Conservation (phyloP, 2,797 vertebrate species). For the Ateles fusciceps region DNA sequence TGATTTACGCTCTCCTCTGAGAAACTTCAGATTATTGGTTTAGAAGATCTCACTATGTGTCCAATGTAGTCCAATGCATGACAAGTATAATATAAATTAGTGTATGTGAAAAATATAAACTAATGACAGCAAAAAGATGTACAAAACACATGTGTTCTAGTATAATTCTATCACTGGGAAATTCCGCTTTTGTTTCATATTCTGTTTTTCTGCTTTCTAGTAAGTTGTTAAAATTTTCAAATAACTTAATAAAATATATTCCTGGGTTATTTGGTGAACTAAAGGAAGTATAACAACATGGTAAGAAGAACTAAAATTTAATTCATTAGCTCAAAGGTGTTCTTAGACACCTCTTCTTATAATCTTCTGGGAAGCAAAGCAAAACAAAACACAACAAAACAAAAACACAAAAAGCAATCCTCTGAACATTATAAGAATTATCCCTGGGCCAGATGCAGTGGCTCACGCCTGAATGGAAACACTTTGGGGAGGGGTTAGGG, state of each 20-base stretch:
- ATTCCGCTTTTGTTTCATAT: neutral
- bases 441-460: neutral
- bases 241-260: slow-evolving; percentile 19
- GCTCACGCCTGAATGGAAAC: neutral
- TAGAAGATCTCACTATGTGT: neutral
- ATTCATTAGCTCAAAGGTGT: neutral
- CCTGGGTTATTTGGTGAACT: slow-evolving; percentile 20
- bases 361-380: neutral
- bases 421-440: neutral
- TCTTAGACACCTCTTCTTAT: neutral
- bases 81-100: neutral
- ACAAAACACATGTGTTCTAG: neutral
- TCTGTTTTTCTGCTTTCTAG: neutral
- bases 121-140: neutral
- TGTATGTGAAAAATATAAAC: neutral
- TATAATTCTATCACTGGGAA: neutral
- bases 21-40: neutral
- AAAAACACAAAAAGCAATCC: neutral
- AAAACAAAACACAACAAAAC: neutral
- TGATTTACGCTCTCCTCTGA: neutral
- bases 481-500: neutral
- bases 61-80: neutral
- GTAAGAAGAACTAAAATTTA: neutral
- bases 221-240: neutral
- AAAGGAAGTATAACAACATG: neutral